Evolutionary conservation across 2,888 invertebrate species (phyloP).

Genomic region (Aplocera efformata): DNA sequence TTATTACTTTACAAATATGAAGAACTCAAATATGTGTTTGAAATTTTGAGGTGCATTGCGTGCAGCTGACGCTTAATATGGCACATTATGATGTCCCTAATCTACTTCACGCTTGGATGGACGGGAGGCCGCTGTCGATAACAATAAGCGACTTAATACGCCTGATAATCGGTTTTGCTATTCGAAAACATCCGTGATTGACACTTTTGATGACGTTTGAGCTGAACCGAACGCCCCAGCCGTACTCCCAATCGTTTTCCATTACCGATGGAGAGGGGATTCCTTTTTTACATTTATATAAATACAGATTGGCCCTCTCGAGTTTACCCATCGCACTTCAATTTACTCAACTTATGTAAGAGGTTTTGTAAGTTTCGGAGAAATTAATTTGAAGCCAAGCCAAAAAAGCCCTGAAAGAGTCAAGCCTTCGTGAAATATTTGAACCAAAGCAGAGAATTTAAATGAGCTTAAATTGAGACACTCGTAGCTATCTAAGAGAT

Average conservation of each 20-base stretch:
- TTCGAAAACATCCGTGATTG: constrained; percentile 77
- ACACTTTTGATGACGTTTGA: constrained; percentile 73
- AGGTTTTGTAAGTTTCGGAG: background rate
- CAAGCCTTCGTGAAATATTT: constrained; percentile 33
- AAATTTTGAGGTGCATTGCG: constrained; percentile 53
- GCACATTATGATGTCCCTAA: constrained; percentile 78
- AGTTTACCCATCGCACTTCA: constrained; percentile 13
- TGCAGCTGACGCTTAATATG: constrained; percentile 78
- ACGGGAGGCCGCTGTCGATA: constrained; percentile 68
- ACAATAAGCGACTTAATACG: constrained; percentile 79
- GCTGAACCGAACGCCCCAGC: constrained; percentile 52
- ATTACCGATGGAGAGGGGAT: constrained; percentile 36
- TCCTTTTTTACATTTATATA: constrained; percentile 32
- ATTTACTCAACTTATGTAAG: constrained; percentile 6
- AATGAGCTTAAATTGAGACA: constrained; percentile 45
- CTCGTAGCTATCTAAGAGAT: constrained; percentile 38
- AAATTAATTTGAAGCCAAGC: constrained; percentile 5
- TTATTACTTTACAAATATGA: constrained; percentile 14
- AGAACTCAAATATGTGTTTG: constrained; percentile 15
- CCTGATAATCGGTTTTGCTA: constrained; percentile 78
- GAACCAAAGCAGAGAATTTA: constrained; percentile 32
- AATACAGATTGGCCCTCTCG: constrained; percentile 13
- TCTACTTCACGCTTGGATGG: constrained; percentile 73
- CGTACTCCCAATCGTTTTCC: constrained; percentile 44
- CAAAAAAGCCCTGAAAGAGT: constrained; percentile 21